A percentile compares a stretch with the other conserved stretches of the same genome.
Evolutionary conservation across 2,888 invertebrate species (phyloP).

Genomic region (Pharmacophagus antenor): DNA sequence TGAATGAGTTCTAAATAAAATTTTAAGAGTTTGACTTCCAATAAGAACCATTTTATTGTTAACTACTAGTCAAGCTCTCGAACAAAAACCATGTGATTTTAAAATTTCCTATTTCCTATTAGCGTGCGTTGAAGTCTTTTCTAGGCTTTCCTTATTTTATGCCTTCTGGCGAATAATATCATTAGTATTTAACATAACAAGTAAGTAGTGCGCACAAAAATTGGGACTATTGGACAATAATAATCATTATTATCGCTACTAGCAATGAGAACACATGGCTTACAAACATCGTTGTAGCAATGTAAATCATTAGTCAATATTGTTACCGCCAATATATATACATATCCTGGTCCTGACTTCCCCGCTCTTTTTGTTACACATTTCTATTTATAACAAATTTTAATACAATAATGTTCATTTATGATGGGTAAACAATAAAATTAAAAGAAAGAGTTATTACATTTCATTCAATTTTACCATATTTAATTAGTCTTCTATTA

Average conservation of each 20-base stretch:
- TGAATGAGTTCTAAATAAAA: conserved; percentile 21
- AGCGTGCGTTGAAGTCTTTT: conserved; percentile 75
- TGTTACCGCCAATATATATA: conserved; percentile 17
- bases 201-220: conserved; percentile 4
- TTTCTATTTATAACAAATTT: too few species aligned
- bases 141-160: conserved; percentile 36
- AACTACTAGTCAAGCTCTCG: conserved; percentile 1
- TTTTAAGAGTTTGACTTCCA: conserved; percentile 24
- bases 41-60: conserved; percentile 29
- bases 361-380: background rate
- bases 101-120: conserved; percentile 21
- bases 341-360: conserved; percentile 6
- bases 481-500: too few species aligned
- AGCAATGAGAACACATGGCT: conserved; percentile 14
- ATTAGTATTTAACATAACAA: background rate
- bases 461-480: too few species aligned
- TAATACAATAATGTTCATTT: too few species aligned
- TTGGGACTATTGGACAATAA: conserved; percentile 9
- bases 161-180: background rate
- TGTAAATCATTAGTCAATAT: conserved; percentile 27
- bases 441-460: too few species aligned
- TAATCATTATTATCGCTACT: conserved; percentile 10
- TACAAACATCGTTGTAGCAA: conserved; percentile 16
- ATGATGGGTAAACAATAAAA: background rate
- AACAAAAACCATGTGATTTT: background rate